phyloP scores from a whole-genome alignment of 2,113 vertebrate genomes.

The Tachycineta bicolor region DNA sequence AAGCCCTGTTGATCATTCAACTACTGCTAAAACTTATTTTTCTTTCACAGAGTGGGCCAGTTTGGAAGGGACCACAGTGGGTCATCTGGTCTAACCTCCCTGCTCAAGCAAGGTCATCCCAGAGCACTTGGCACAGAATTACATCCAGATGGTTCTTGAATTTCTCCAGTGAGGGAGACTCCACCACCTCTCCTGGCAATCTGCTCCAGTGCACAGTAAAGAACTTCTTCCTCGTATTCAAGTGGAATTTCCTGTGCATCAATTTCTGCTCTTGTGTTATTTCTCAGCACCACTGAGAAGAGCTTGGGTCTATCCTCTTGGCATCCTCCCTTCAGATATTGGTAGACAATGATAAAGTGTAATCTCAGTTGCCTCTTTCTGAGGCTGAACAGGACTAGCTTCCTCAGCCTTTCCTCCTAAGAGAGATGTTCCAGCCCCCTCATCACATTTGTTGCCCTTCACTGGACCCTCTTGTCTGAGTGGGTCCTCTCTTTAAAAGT shows the following conservation, averaged over 20 bases:
- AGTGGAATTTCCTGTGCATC: not conserved
- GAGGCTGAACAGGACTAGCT: not conserved
- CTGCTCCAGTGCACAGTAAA: not conserved
- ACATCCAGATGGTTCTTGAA: not conserved
- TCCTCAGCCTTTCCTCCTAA: not conserved
- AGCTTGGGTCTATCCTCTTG: not conserved
- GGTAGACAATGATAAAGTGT: not conserved
- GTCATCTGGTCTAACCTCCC: not conserved
- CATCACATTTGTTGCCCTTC: not conserved
- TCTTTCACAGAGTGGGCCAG: not conserved
- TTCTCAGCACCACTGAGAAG: accelerated
- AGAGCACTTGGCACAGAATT: not conserved
- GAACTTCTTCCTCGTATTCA: not conserved
- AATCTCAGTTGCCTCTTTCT: not conserved
- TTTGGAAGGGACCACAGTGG: not conserved
- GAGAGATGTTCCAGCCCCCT: not conserved
- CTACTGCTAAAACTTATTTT: not conserved
- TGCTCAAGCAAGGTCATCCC: not conserved
- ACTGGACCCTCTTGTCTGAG: not conserved
- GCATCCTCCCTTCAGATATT: too few relatives aligned
- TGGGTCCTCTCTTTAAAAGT: not conserved
- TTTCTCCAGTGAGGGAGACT: not conserved
- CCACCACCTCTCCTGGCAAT: not conserved
- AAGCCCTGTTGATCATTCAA: not conserved
- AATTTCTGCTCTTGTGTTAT: not conserved